These are phyloP conservation scores for Ceramica pisi DNA, from an alignment of 2,888 invertebrate genomes.

Conservation along the genomic window DNA sequence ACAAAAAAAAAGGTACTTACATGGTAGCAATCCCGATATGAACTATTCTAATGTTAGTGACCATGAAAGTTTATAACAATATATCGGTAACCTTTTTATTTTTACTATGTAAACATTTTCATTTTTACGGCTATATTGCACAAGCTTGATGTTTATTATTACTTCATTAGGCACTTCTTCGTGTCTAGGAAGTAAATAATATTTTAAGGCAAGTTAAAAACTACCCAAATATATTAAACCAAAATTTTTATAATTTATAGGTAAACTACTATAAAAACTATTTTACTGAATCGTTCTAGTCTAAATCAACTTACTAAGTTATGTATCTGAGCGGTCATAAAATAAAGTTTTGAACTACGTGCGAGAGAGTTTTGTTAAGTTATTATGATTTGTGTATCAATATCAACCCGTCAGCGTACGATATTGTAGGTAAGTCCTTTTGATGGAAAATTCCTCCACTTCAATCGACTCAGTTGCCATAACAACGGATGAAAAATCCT, in stretches of 20 bases:
- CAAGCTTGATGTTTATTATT: constrained; percentile 20
- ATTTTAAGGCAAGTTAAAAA: not conserved
- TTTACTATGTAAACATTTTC: constrained; percentile 6
- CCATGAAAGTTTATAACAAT: too few relatives aligned
- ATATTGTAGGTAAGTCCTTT: too few relatives aligned
- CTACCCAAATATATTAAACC: not conserved
- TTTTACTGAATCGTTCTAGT: not conserved
- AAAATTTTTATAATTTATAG: constrained; percentile 5
- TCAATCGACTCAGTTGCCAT: not conserved
- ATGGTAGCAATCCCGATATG: too few relatives aligned
- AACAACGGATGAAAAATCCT: not conserved
- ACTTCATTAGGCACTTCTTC: constrained; percentile 1
- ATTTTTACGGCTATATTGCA: constrained; percentile 28
- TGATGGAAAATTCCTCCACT: not conserved
- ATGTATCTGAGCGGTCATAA: not conserved
- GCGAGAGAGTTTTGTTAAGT: not conserved
- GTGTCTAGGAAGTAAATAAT: constrained; percentile 16
- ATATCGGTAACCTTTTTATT: not conserved
- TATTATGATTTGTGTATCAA: constrained; percentile 8
- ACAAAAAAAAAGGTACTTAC: too few relatives aligned
- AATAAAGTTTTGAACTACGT: constrained; percentile 3
- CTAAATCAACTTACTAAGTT: constrained; percentile 13
- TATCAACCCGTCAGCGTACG: not conserved
- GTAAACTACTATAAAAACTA: not conserved
- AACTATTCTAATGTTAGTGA: too few relatives aligned